Base-by-base conservation (phyloP, 2,113 vertebrate genomes). In the Hiodon alosoides region DNA sequence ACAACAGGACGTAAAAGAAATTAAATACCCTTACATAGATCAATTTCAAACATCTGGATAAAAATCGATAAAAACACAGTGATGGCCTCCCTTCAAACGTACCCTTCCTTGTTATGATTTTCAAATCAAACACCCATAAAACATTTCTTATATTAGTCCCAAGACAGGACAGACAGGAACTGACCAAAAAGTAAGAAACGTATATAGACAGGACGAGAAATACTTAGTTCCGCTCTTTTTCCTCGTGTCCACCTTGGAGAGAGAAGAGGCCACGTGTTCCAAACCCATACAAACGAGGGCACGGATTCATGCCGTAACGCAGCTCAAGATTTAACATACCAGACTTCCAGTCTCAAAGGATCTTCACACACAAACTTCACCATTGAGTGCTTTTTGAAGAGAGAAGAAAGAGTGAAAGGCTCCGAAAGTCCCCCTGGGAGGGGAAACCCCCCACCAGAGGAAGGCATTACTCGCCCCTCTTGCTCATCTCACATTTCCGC, bases 401-500 rank as follows among this genome's bases (percentile, higher is more conserved):
- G 53, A 17, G 4, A 51, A 54, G 16, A n/a, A 60, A 60, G 50
- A n/a, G 16, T 51, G 53, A 69, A 77, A 58, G 51, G 8, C 75
- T 71, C 74, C 16, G 73, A 69, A 47, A 11, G 71, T 76, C 64
- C 73, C 50, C 2, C 52, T 1, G 13, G 62, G 65, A 57, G 69
- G 61, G 58, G 13, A 2, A 52, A 69, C 57, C 62, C 64, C 31
- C 31, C 60, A 57, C 51, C 60, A 57, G 67, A 51, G 72, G 76
- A 79, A 82, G 67, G 78, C 79, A 81, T 79, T 17, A 53, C 75
- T 80, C 76, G n/a, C 48, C 62, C 73, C 76, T 55, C 47, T 14
- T 8, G 13, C 66, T 75, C n/a, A 13, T 73, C 77, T 87, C 91
- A 98, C 96, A 99, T 99, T 82, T 99, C 97, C 74, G 94, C 91